Conservation (phyloP, 1,140 invertebrate genomes). For the Trinorchestia longiramus region DNA sequence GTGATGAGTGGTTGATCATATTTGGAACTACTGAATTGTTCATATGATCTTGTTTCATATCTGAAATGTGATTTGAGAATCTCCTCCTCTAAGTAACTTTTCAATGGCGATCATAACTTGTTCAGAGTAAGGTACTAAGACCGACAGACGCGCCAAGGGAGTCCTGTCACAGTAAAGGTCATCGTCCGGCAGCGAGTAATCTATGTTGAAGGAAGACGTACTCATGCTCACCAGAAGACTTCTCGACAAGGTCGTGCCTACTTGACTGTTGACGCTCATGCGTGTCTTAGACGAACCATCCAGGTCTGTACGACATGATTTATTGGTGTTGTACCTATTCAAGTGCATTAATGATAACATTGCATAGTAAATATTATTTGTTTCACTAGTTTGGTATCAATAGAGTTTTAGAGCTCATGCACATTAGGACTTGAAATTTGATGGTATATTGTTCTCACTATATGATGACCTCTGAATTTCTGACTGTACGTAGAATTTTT, state of each 20-base stretch:
- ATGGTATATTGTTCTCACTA: too few species aligned
- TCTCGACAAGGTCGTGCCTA: not conserved
- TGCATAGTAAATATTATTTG: too few species aligned
- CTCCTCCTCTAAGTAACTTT: not conserved
- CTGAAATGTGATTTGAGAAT: not conserved
- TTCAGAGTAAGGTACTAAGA: not conserved
- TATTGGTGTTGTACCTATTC: too few species aligned
- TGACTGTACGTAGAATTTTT: too few species aligned
- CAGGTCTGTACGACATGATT: too few species aligned
- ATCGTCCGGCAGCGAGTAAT: slow-evolving; percentile 16
- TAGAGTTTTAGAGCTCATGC: too few species aligned
- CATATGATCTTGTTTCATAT: not conserved
- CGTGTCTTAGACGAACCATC: too few species aligned
- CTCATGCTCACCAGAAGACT: slow-evolving; percentile 1
- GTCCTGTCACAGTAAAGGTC: slow-evolving; percentile 43
- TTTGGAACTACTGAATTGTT: not conserved
- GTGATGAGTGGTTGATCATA: not conserved
- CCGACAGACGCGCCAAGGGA: not conserved
- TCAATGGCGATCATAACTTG: not conserved
- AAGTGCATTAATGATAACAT: too few species aligned
- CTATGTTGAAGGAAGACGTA: not conserved
- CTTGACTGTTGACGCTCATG: not conserved
- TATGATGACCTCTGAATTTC: too few species aligned
- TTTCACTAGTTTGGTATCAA: too few species aligned
- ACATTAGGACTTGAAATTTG: too few species aligned